Evolutionary conservation across 2,113 vertebrate genomes (phyloP).

Genomic region (Oenanthe melanoleuca): DNA sequence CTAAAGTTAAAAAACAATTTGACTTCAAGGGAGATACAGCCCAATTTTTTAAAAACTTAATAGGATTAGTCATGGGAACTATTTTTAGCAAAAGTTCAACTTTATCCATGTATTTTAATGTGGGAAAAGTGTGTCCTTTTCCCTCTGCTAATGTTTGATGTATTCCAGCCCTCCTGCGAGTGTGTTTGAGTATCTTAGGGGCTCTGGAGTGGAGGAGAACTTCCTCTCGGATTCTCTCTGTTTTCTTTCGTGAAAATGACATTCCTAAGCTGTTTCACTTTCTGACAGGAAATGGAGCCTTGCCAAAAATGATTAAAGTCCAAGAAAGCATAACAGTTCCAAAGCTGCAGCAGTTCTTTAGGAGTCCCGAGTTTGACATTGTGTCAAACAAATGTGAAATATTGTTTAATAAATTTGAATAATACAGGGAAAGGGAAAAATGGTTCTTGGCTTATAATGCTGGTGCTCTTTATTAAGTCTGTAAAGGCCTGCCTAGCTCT

Average conservation of each 20-base stretch:
- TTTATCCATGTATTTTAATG: constrained; percentile 98
- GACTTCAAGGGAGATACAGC: constrained; percentile 77
- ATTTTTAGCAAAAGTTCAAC: constrained; percentile 97
- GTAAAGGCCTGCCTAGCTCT: constrained; percentile 75
- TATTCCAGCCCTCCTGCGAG: constrained; percentile 92
- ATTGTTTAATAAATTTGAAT: constrained; percentile 93
- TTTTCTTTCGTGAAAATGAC: constrained; percentile 99
- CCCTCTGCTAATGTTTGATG: constrained; percentile 95
- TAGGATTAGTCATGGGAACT: constrained; percentile 90
- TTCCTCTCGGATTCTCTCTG: constrained; percentile 98
- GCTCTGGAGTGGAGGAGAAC: constrained; percentile 93
- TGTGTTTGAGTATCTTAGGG: constrained; percentile 88
- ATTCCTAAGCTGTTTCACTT: constrained; percentile 99
- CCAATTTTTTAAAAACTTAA: constrained; percentile 80
- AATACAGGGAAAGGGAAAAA: constrained; percentile 80
- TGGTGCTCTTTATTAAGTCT: constrained; percentile 74
- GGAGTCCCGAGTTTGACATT: constrained; percentile 86
- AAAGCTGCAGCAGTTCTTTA: constrained; percentile 84
- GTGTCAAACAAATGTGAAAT: constrained; percentile 93
- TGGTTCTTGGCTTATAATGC: constrained; percentile 79
- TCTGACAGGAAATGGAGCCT: constrained; percentile 96
- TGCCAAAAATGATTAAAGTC: constrained; percentile 97
- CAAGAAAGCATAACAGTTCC: constrained; percentile 90
- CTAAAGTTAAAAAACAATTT: constrained; percentile 75
- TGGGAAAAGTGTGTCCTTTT: constrained; percentile 99